These are phyloP conservation scores for Urechis unicinctus DNA, from an alignment of 2,888 invertebrate genomes.

Conservation along the genomic window DNA sequence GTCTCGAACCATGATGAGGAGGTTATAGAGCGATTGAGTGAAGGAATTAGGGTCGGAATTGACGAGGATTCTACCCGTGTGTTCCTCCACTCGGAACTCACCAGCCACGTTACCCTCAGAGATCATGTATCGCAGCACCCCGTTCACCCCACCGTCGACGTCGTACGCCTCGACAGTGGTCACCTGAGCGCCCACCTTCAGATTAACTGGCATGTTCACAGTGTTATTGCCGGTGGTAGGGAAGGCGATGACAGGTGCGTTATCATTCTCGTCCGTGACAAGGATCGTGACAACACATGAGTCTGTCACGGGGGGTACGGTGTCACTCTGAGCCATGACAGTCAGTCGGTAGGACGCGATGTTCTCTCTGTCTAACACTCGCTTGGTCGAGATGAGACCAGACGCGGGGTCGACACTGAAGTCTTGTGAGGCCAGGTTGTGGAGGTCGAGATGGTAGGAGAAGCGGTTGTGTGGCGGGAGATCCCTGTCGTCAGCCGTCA, in stretches of 20 bases:
- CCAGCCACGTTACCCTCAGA: constrained; percentile 6
- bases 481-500: constrained; percentile 5
- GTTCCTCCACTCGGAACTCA: background rate
- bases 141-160: constrained; percentile 1
- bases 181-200: background rate
- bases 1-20: constrained; percentile 1
- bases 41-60: background rate
- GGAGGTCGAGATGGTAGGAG: constrained; percentile 7
- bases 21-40: background rate
- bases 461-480: constrained; percentile 10
- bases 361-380: constrained; percentile 10
- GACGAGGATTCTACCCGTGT: background rate
- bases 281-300: constrained; percentile 6
- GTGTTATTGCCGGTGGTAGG: constrained; percentile 3
- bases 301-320: constrained; percentile 1
- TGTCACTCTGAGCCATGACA: background rate
- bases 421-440: background rate
- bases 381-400: constrained; percentile 10
- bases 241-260: constrained; percentile 12
- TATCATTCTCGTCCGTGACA: constrained; percentile 15
- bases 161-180: background rate
- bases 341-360: constrained; percentile 7
- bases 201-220: constrained; percentile 5
- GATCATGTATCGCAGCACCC: constrained; percentile 1
- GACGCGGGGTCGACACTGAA: constrained; percentile 9